Evolutionary conservation across 2,888 invertebrate genomes (phyloP).

Genomic region (Hesperia comma): DNA sequence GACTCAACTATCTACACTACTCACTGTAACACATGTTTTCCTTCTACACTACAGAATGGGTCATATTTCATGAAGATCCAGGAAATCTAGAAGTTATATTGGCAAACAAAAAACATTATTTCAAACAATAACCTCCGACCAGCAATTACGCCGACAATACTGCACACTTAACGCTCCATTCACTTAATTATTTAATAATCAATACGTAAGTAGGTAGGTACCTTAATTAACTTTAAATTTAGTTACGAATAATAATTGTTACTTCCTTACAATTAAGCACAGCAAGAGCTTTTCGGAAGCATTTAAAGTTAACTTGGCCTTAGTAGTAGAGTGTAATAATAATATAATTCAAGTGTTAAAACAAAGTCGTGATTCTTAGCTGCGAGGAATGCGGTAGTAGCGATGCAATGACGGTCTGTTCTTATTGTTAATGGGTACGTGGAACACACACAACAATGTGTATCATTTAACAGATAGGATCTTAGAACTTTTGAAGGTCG

Average conservation of each 20-base stretch:
- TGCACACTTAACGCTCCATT: no score
- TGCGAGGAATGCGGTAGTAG: conserved; percentile 23
- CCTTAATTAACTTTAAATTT: no score
- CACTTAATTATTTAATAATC: no score
- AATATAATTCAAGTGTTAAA: conserved; percentile 14
- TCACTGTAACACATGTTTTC: no score
- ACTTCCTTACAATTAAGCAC: not conserved
- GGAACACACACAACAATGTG: conserved; percentile 13
- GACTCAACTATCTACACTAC: no score
- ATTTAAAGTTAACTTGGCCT: not conserved
- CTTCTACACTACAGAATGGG: no score
- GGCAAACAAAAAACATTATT: no score
- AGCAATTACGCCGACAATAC: no score
- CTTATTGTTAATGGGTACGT: not conserved
- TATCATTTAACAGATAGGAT: conserved; percentile 30
- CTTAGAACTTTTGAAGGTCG: conserved; percentile 22
- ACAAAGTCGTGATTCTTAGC: conserved; percentile 30
- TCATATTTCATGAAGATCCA: no score
- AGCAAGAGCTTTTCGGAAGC: conserved; percentile 1
- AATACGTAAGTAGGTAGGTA: no score
- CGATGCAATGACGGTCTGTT: conserved; percentile 23
- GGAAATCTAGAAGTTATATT: no score
- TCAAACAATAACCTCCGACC: no score
- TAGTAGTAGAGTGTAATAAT: conserved; percentile 17
- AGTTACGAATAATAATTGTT: not conserved